Percentiles rank a stretch among this genome's conserved stretches.
Evolutionary conservation across 2,888 invertebrate species (phyloP).

Genomic region (Platerodrilus igneus): DNA sequence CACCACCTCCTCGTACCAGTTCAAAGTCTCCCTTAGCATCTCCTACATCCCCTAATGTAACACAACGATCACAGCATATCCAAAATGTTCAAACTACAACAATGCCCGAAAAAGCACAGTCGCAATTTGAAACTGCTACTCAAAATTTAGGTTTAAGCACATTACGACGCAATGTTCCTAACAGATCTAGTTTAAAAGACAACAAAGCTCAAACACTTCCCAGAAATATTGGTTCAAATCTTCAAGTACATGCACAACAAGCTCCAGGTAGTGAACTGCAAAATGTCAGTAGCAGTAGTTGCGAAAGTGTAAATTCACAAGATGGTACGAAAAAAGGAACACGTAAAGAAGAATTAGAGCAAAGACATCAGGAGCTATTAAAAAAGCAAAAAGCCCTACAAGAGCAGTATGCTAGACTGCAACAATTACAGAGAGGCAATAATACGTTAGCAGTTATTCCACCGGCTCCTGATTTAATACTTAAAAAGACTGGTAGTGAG

Average conservation of each 20-base stretch:
- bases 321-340: slow-evolving; percentile 58
- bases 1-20: slow-evolving; percentile 88
- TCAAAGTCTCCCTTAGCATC: slow-evolving; percentile 84
- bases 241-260: slow-evolving; percentile 37
- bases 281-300: slow-evolving; percentile 61
- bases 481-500: slow-evolving; percentile 86
- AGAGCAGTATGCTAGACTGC: slow-evolving; percentile 85
- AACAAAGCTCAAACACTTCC: slow-evolving; percentile 45
- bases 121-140: slow-evolving; percentile 46
- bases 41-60: slow-evolving; percentile 69
- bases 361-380: slow-evolving; percentile 82
- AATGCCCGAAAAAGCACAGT: slow-evolving; percentile 43
- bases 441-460: slow-evolving; percentile 59
- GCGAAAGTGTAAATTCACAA: slow-evolving; percentile 71
- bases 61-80: slow-evolving; percentile 53
- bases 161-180: slow-evolving; percentile 43
- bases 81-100: slow-evolving; percentile 46
- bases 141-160: slow-evolving; percentile 48
- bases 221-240: slow-evolving; percentile 45
- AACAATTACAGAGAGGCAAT: slow-evolving; percentile 78
- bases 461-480: slow-evolving; percentile 57
- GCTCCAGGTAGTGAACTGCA: slow-evolving; percentile 23
- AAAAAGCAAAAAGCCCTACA: slow-evolving; percentile 84
- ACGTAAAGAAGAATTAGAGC: slow-evolving; percentile 74
- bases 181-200: slow-evolving; percentile 45